These are phyloP conservation scores for Yoshiicerus persimilis DNA, from an alignment of 1,140 invertebrate species.

Conservation along the genomic window DNA sequence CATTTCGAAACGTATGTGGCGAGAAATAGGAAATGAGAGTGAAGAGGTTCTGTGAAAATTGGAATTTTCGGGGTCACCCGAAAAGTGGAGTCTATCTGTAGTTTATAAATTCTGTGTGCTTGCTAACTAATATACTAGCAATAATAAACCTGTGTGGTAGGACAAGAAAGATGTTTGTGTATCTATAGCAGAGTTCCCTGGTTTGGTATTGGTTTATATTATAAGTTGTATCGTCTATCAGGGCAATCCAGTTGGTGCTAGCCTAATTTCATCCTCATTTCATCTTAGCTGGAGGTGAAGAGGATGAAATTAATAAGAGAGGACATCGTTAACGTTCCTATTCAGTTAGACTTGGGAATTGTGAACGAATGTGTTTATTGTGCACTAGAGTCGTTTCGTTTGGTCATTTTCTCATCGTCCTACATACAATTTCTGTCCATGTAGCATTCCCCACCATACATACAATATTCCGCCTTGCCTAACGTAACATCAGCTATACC, in stretches of 20 bases:
- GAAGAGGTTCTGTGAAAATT: neutral
- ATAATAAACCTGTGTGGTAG: neutral
- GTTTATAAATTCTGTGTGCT: neutral
- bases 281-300: constrained; percentile 6
- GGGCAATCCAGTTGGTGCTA: neutral
- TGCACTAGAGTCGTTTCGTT: neutral
- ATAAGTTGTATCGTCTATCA: neutral
- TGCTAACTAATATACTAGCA: neutral
- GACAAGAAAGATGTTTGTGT: neutral
- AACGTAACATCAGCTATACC: neutral
- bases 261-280: neutral
- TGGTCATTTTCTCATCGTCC: neutral
- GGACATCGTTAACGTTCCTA: constrained; percentile 9
- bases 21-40: neutral
- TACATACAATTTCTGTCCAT: neutral
- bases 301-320: constrained; percentile 22
- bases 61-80: neutral
- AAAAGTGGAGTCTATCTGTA: neutral
- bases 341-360: neutral
- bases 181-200: neutral
- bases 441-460: no score
- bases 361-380: constrained; percentile 13
- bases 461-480: no score
- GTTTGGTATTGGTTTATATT: neutral
- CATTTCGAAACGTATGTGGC: neutral